Evolutionary conservation across 2,113 vertebrate genomes (phyloP).

Genomic region (Dendrocopos noguchii): DNA sequence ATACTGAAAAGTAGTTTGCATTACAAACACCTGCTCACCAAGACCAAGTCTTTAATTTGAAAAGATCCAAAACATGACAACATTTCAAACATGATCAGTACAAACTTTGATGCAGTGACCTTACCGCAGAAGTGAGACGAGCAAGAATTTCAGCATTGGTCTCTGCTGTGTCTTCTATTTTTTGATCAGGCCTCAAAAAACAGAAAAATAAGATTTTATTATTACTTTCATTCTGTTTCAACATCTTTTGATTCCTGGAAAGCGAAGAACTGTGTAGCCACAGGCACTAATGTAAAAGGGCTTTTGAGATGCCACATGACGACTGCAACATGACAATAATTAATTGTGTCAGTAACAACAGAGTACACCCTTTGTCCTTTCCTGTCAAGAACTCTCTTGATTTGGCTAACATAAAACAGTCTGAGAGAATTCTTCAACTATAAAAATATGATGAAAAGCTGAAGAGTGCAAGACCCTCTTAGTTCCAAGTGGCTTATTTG

Average conservation of each 20-base stretch:
- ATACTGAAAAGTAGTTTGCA: neutral
- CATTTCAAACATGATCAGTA: slow-evolving; percentile 23
- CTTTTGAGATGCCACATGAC: slow-evolving; percentile 42
- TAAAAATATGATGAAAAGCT: neutral
- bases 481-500: neutral
- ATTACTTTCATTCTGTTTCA: slow-evolving; percentile 46
- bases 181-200: slow-evolving; percentile 85
- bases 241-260: slow-evolving; percentile 46
- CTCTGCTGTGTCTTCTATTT: slow-evolving; percentile 86
- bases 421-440: neutral
- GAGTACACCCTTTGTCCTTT: slow-evolving; percentile 21
- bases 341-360: neutral
- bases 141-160: slow-evolving; percentile 91
- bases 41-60: slow-evolving; percentile 3
- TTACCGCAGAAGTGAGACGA: slow-evolving; percentile 93
- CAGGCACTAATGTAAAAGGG: slow-evolving; percentile 28
- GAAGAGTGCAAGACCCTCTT: neutral
- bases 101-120: slow-evolving; percentile 36
- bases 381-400: slow-evolving; percentile 45
- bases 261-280: slow-evolving; percentile 20
- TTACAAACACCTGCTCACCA: neutral
- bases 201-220: slow-evolving; percentile 47
- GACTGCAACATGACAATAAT: slow-evolving; percentile 32
- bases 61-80: slow-evolving; percentile 17
- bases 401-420: neutral